phyloP scores from a whole-genome alignment of 2,113 vertebrate species.

The Chelonoidis abingdonii region DNA sequence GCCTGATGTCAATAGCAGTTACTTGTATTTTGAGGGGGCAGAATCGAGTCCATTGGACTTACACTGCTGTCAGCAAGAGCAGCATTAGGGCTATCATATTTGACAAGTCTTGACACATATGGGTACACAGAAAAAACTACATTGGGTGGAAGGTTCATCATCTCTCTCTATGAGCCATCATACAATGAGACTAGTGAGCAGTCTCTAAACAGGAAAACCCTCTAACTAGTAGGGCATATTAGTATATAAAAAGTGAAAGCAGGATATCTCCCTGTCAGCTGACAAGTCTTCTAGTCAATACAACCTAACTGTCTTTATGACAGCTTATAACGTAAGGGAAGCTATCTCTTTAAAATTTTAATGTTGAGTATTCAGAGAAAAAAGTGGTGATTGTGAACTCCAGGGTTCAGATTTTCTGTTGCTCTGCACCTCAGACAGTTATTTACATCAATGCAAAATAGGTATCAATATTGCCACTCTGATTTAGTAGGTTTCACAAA shows the following conservation, averaged over 20 bases:
- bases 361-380: not conserved
- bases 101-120: not conserved
- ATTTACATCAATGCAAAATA: not conserved
- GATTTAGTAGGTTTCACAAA: not conserved
- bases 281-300: slow-evolving; percentile 15
- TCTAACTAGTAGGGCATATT: slow-evolving; percentile 44
- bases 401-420: fast-evolving
- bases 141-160: slow-evolving; percentile 11
- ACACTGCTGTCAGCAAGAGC: not conserved
- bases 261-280: slow-evolving; percentile 20
- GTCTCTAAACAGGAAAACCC: slow-evolving; percentile 37
- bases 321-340: slow-evolving; percentile 36
- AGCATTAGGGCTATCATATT: not conserved
- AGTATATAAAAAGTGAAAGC: slow-evolving; percentile 58
- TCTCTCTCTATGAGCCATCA: not conserved
- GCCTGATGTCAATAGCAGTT: not conserved
- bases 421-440: not conserved
- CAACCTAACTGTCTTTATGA: not conserved
- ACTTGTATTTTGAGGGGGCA: not conserved
- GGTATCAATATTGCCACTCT: not conserved
- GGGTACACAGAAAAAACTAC: slow-evolving; percentile 43
- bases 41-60: not conserved
- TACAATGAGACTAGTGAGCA: slow-evolving; percentile 43
- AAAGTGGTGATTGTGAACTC: not conserved
- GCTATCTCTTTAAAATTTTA: not conserved